Percentiles rank a stretch among this genome's conserved stretches.
These are phyloP conservation scores for Coelopa pilipes DNA, from an alignment of 2,888 invertebrate genomes.

Conservation along the genomic window DNA sequence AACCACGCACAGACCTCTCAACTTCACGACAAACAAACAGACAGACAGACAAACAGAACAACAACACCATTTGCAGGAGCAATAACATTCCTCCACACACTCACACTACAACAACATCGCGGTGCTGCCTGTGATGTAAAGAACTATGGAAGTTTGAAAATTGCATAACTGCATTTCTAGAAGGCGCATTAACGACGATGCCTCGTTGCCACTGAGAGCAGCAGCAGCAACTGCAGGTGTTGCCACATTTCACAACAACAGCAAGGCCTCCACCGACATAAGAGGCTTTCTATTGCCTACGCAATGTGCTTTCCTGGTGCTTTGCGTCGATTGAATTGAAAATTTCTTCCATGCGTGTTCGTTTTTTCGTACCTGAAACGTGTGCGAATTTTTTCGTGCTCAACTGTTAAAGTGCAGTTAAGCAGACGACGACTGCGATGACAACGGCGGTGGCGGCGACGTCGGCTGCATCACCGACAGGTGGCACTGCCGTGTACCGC, in stretches of 20 bases:
- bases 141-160: neutral
- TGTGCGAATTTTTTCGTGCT: neutral
- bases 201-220: conserved; percentile 10
- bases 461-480: neutral
- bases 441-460: conserved; percentile 1
- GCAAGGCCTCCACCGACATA: neutral
- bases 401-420: conserved; percentile 29
- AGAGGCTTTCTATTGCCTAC: conserved; percentile 24
- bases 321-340: conserved; percentile 16
- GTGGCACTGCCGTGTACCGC: conserved; percentile 30
- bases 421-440: conserved; percentile 12
- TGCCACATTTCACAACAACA: neutral
- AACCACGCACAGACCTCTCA: too few species aligned
- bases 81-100: too few species aligned
- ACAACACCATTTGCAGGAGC: too few species aligned
- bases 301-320: conserved; percentile 8
- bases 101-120: too few species aligned
- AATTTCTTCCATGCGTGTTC: neutral
- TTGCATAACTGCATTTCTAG: neutral
- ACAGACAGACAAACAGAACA: too few species aligned
- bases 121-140: too few species aligned
- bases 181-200: neutral
- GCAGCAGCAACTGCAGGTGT: conserved; percentile 25
- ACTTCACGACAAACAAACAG: too few species aligned
- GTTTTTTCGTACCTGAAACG: neutral